Percentiles rank a stretch among this genome's conserved stretches.
Conservation (phyloP, 2,888 invertebrate genomes). For the Melolontha melolontha region DNA sequence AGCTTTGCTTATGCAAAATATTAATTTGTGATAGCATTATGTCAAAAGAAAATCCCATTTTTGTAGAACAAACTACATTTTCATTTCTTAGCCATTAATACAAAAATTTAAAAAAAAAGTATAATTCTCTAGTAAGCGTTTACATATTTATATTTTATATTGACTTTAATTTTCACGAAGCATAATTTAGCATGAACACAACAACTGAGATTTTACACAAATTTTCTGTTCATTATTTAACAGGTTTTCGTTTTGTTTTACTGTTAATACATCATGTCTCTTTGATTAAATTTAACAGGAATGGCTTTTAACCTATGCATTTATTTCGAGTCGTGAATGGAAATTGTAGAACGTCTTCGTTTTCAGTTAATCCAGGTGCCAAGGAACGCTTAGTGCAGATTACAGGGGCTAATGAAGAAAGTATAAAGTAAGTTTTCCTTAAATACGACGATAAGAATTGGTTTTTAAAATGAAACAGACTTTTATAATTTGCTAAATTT, state of each 20-base stretch:
- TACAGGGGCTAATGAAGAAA: constrained; percentile 93
- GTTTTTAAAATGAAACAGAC: no score
- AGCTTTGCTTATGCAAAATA: no score
- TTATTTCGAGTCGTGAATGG: constrained; percentile 25
- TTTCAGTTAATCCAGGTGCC: constrained; percentile 92
- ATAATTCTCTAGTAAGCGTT: constrained; percentile 29
- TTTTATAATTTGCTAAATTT: no score
- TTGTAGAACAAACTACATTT: no score
- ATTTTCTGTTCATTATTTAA: constrained; percentile 34
- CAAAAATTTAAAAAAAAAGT: not conserved
- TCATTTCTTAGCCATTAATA: no score
- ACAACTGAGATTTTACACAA: constrained; percentile 30
- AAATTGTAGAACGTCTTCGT: constrained; percentile 33
- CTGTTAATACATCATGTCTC: constrained; percentile 35
- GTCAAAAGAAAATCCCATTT: no score
- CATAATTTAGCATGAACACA: constrained; percentile 36
- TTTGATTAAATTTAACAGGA: constrained; percentile 42
- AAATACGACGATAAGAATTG: not conserved
- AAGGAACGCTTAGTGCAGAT: constrained; percentile 96
- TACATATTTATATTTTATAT: constrained; percentile 26
- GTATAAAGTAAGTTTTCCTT: constrained; percentile 81
- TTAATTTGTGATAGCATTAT: no score
- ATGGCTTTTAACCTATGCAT: constrained; percentile 42
- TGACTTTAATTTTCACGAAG: constrained; percentile 30
- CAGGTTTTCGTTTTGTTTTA: constrained; percentile 33